phyloP scores from a whole-genome alignment of 2,797 vertebrate species.

The Mus spretus region DNA sequence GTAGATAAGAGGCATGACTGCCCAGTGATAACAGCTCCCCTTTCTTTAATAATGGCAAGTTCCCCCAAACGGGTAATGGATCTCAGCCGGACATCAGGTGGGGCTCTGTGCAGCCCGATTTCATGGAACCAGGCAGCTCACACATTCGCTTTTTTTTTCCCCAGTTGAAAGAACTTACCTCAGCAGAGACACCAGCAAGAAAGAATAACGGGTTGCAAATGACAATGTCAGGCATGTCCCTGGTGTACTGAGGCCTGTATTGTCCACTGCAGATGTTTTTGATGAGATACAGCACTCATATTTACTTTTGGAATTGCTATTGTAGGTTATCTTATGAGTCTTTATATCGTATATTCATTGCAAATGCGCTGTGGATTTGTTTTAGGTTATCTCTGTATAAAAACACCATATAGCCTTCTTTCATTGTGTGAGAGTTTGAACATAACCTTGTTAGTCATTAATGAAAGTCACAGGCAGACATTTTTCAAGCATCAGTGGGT shows the following conservation, averaged over 20 bases:
- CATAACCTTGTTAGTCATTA: conserved; percentile 70
- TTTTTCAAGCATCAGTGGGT: conserved; percentile 55
- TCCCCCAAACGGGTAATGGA: conserved; percentile 71
- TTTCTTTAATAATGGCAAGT: conserved; percentile 78
- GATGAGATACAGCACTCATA: conserved; percentile 41
- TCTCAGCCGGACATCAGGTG: conserved; percentile 67
- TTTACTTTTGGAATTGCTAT: conserved; percentile 67
- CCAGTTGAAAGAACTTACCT: conserved; percentile 72
- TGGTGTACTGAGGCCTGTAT: background rate
- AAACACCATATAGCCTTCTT: conserved; percentile 42
- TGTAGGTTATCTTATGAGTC: conserved; percentile 62
- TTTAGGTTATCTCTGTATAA: conserved; percentile 68
- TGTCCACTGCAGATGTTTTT: conserved; percentile 57
- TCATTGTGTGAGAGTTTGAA: conserved; percentile 30
- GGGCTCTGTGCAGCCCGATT: conserved; percentile 71
- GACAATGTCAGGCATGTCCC: background rate
- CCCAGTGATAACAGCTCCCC: background rate
- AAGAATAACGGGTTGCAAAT: conserved; percentile 52
- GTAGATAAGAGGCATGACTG: conserved; percentile 78
- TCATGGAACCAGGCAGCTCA: conserved; percentile 73
- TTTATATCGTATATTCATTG: conserved; percentile 47
- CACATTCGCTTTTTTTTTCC: background rate
- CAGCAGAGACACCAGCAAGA: conserved; percentile 38
- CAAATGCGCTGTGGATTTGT: conserved; percentile 18
- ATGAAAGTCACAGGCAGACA: conserved; percentile 71